Base-by-base conservation (phyloP, 2,797 vertebrate genomes). In the Clarias platycephalus region DNA sequence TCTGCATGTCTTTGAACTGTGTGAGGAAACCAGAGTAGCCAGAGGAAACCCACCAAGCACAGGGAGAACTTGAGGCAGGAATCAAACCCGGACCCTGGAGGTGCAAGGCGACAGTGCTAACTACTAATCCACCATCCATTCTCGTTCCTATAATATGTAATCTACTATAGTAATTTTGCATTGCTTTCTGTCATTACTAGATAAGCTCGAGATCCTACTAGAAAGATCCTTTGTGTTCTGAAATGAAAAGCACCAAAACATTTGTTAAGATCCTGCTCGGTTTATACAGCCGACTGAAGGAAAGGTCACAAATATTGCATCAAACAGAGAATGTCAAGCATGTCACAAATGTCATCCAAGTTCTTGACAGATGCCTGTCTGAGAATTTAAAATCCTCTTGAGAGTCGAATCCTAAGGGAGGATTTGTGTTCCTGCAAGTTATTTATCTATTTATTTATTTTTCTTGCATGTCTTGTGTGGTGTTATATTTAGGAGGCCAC, bases 381-480 rank as follows among this genome's bases (percentile, higher is more conserved):
- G 67, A 82, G 83, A 87, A 80, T 83, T 86, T 84, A 6, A 82
- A 83, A 83, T 40, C 70, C 76, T 60, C 66, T 1, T 70, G n/a
- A 82, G 66, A 76, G 83, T 12, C 20, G 84, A 34, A 84, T 34
- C 71, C 79, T 60, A 68, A 81, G 18, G n/a, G 31, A 10, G 57
- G 67, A 70, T 37, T 49, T 60, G 20, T 20, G 37, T 79, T 80
- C 71, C 53, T 70, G 62, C 49, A 40, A 70, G 24, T 57, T 40
- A 70, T 82, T 76, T 13, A 24, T 77, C 40, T 62, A 5, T 34
- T 60, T 75, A 26, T 5, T 64, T 2, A 40, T 77, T 13, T 62
- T 77, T 31, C 26, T 2, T 66, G 62, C 40, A 26, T 66, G 62
- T 66, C 9, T 66, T 62, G 28, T 82, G 37, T 81, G 62, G 57